A percentile compares a stretch with the other conserved stretches of the same genome.
Evolutionary conservation across 2,797 vertebrate species (phyloP).

Genomic region (Melanotaenia boesemani): DNA sequence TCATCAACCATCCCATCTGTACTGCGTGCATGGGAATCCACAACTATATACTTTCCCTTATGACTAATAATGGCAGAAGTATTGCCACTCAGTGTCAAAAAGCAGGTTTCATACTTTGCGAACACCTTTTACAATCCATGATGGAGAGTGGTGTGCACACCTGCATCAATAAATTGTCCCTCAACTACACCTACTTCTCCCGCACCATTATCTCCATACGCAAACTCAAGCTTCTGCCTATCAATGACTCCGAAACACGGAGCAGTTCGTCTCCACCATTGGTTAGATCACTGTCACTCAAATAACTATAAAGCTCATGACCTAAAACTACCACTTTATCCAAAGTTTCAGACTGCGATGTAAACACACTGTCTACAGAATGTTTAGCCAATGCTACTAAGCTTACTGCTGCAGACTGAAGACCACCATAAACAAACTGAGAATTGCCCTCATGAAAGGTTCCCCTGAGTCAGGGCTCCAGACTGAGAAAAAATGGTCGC

Average conservation of each 20-base stretch:
- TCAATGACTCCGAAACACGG: background rate
- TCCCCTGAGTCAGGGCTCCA: too few relatives aligned
- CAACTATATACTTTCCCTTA: background rate
- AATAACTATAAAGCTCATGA: too few relatives aligned
- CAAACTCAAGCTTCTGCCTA: background rate
- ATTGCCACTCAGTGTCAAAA: background rate
- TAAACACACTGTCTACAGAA: rapidly evolving
- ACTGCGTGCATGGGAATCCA: background rate
- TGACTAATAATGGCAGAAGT: background rate
- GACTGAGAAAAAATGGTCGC: too few relatives aligned
- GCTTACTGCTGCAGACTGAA: background rate
- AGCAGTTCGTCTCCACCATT: background rate
- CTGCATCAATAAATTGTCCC: too few relatives aligned
- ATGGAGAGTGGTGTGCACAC: too few relatives aligned
- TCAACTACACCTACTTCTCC: background rate
- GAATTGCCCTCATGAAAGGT: background rate
- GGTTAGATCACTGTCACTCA: background rate
- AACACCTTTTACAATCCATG: too few relatives aligned
- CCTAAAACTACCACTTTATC: background rate
- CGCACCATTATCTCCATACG: background rate
- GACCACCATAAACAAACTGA: background rate
- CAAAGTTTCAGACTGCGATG: background rate
- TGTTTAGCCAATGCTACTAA: background rate
- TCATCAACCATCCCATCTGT: too few relatives aligned
- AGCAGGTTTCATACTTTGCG: too few relatives aligned